Evolutionary conservation across 92 coral and sea anemone genomes (phyloP).

Genomic region (Bergia puertoricense): DNA sequence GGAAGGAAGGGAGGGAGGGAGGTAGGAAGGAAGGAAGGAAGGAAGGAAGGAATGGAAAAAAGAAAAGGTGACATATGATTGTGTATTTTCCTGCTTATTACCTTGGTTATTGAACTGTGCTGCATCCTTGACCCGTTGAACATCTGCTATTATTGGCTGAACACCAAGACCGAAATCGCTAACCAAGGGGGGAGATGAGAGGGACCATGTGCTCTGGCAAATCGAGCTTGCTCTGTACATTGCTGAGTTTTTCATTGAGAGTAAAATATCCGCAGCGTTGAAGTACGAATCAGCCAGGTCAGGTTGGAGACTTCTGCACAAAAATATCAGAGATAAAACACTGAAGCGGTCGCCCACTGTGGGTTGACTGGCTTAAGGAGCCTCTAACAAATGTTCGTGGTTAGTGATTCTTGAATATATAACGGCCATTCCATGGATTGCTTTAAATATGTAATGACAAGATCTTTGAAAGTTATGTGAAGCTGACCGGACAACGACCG

Average conservation of each 20-base stretch:
- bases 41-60: too few species aligned
- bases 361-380: too few species aligned
- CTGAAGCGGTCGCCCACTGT: not conserved
- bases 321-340: not conserved
- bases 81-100: too few species aligned
- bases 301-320: constrained; percentile 2
- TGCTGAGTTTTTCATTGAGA: constrained; percentile 33
- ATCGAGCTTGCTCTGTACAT: constrained; percentile 13
- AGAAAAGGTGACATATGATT: too few species aligned
- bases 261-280: constrained; percentile 28
- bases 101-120: not conserved
- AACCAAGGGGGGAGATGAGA: constrained; percentile 17
- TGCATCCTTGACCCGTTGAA: not conserved
- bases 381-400: too few species aligned
- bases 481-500: too few species aligned
- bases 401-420: too few species aligned
- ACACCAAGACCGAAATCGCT: not conserved
- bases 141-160: not conserved
- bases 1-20: too few species aligned
- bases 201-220: constrained; percentile 28
- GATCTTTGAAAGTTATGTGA: too few species aligned
- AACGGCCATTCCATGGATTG: too few species aligned
- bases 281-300: constrained; percentile 19
- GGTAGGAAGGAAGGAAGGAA: too few species aligned
- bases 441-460: too few species aligned